Evolutionary conservation across 2,113 vertebrate species (phyloP), one percentile per base, ranked within the genome.

Genomic region (Gymnarchus niloticus): DNA sequence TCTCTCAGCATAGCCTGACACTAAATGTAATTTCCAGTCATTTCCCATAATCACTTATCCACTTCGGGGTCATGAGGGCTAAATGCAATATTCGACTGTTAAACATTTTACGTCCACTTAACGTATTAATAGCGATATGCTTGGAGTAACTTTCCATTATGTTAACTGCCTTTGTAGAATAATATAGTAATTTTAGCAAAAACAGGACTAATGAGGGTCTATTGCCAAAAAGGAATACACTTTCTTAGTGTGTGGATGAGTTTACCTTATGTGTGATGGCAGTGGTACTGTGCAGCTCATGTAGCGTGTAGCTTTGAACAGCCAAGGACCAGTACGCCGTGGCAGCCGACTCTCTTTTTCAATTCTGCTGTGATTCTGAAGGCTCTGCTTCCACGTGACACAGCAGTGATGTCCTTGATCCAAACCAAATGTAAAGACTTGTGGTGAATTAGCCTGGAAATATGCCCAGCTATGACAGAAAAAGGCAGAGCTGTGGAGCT

Each of bases 71-170:
- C 14, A 6, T n/a, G n/a, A n/a, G n/a, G n/a, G n/a, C n/a, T n/a
- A n/a, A n/a, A n/a, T n/a, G 33, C 5, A 2, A 14, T 37, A 41
- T 73, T 37, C 65, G 41, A 33, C 65, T 73, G 65, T 73, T 73
- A 73, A 73, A 73, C 65, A 73, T 73, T 73, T 73, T 73, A 41
- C 65, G 41, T 73, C 33, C 65, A 73, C 41, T 73, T 73, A 73
- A 28, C 19, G 65, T 73, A 73, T 73, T 73, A 73, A 73, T 73
- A 73, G 33, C 19, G 28, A 73, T 41, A 73, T 73, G n/a, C n/a
- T n/a, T n/a, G n/a, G 65, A 73, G 65, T 41, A 28, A 73, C n/a
- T 73, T 73, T 73, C 65, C 65, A 73, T 73, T 33, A 37, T n/a
- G n/a, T n/a, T n/a, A n/a, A n/a, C n/a, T n/a, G n/a, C n/a, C n/a